These are phyloP conservation scores for Phylloscopus whistleri DNA, from an alignment of 2,113 vertebrate genomes.

Conservation along the genomic window DNA sequence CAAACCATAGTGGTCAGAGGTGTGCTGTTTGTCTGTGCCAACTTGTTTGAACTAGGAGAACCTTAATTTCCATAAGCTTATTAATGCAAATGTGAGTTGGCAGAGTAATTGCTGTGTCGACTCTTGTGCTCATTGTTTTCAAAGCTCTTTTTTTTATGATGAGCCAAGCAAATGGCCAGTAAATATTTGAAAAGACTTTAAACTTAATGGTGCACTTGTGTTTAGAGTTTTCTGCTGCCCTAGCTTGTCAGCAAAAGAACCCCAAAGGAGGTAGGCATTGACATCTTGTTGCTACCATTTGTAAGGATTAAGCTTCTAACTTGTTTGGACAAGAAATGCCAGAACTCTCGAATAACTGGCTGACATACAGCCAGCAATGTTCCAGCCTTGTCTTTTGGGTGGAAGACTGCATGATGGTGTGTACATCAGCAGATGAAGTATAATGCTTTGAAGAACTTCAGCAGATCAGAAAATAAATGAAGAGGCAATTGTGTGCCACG, in stretches of 20 bases:
- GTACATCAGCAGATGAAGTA: neutral
- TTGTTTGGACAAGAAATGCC: neutral
- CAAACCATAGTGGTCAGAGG: neutral
- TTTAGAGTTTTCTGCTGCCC: neutral
- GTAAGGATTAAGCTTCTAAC: neutral
- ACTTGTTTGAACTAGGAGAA: neutral
- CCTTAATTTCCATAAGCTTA: neutral
- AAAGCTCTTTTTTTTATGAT: neutral
- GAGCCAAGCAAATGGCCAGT: neutral
- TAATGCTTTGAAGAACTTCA: neutral
- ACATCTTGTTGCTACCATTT: neutral
- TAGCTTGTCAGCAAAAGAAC: neutral
- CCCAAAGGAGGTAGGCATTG: neutral
- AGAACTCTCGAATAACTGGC: neutral
- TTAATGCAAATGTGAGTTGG: neutral
- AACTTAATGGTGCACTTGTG: neutral
- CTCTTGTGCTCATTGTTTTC: neutral
- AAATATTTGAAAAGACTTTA: neutral
- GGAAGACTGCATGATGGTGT: neutral
- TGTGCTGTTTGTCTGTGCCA: neutral
- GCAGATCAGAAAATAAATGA: neutral
- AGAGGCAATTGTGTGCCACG: neutral
- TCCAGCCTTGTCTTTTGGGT: neutral
- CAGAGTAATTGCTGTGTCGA: neutral
- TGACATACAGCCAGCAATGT: accelerated